Conservation (phyloP, 2,113 vertebrate species). For the Lutjanus erythropterus region DNA sequence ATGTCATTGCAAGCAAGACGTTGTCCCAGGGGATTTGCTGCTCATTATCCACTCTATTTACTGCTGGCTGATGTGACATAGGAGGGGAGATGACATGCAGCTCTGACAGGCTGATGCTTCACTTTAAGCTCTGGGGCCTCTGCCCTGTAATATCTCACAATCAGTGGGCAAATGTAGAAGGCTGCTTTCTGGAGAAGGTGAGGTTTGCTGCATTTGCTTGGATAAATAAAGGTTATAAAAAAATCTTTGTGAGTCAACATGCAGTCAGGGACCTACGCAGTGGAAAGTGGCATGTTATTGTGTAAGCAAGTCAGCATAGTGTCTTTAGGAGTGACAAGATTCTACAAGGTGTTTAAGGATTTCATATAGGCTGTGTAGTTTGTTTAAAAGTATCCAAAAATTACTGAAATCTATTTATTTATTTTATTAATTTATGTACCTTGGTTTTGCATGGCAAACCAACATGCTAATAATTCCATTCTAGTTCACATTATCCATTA, state of each 20-base stretch:
- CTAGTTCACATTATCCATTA: background rate
- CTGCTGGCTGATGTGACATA: slow-evolving; percentile 42
- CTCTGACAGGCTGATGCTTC: slow-evolving; percentile 45
- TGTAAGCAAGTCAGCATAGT: background rate
- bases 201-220: slow-evolving; percentile 10
- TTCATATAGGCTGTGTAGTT: background rate
- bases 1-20: slow-evolving; percentile 8
- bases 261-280: background rate
- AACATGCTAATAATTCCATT: background rate
- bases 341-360: background rate
- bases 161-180: slow-evolving; percentile 14
- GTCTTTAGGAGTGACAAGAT: background rate
- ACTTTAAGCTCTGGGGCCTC: slow-evolving; percentile 26
- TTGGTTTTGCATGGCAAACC: background rate
- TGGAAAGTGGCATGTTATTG: background rate
- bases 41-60: slow-evolving; percentile 45
- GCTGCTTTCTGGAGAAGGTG: slow-evolving; percentile 28
- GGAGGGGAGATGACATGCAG: slow-evolving; percentile 40
- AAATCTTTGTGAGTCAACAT: slow-evolving; percentile 1
- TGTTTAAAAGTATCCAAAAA: background rate
- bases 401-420: too few species aligned
- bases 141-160: slow-evolving; percentile 34
- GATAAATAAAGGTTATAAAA: slow-evolving; percentile 24
- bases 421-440: too few species aligned
- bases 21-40: slow-evolving; percentile 24